Evolutionary conservation across 2,113 vertebrate genomes (phyloP).

Genomic region (Hiodon alosoides): DNA sequence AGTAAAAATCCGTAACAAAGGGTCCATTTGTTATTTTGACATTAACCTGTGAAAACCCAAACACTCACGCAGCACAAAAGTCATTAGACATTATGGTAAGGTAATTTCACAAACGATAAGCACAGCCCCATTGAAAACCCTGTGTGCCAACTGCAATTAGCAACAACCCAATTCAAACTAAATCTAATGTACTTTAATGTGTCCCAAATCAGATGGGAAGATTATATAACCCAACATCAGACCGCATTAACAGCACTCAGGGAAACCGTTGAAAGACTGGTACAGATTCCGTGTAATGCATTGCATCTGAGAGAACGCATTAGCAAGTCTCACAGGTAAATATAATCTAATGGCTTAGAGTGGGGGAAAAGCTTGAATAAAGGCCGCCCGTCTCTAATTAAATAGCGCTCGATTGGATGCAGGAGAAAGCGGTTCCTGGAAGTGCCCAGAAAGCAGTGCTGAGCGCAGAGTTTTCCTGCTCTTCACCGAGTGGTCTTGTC

Average conservation of each 20-base stretch:
- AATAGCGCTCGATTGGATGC: constrained; percentile 20
- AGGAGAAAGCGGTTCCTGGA: constrained; percentile 17
- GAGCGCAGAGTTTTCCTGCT: constrained; percentile 16
- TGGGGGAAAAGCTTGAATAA: constrained; percentile 11
- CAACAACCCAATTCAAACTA: no score
- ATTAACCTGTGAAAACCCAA: no score
- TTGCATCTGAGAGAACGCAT: constrained; percentile 1
- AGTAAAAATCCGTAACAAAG: no score
- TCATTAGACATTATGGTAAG: no score
- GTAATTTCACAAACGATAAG: no score
- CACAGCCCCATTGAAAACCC: no score
- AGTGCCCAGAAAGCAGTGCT: constrained; percentile 11
- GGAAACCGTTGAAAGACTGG: not conserved
- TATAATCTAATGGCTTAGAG: constrained; percentile 6
- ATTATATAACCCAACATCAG: no score
- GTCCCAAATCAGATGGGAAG: no score
- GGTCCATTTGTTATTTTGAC: no score
- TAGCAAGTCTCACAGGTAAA: constrained; percentile 20
- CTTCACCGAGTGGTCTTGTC: not conserved
- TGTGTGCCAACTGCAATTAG: no score
- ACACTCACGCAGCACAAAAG: no score
- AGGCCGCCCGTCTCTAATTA: constrained; percentile 29
- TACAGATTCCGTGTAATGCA: constrained; percentile 19
- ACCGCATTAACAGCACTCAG: constrained; percentile 21
- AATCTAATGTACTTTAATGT: no score